Conservation (phyloP, 30 jellyfish, hydroid and myxozoan species). For the Turritopsis dohrnii region DNA sequence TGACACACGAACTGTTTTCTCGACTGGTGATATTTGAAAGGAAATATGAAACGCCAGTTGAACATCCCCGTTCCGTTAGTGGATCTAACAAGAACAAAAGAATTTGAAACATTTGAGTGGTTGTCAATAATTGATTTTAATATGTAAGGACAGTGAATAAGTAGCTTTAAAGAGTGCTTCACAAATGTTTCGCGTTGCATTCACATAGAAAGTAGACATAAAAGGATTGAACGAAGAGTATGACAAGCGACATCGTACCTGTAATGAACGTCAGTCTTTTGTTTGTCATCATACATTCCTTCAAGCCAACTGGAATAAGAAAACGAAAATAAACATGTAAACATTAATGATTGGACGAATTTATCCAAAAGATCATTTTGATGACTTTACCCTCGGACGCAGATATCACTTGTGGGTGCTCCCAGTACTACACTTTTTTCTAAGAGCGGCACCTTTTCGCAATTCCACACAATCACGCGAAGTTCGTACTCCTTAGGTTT, state of each 20-base stretch:
- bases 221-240: background rate
- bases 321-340: too few relatives aligned
- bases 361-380: background rate
- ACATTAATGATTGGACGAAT: too few relatives aligned
- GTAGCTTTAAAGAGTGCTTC: too few relatives aligned
- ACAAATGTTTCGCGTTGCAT: background rate
- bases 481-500: conserved; percentile 91
- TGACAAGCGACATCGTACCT: conserved; percentile 41
- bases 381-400: conserved; percentile 80
- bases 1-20: conserved; percentile 59
- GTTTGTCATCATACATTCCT: conserved; percentile 65
- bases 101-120: too few relatives aligned
- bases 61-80: conserved; percentile 92
- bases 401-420: conserved; percentile 61
- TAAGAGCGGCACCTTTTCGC: conserved; percentile 73
- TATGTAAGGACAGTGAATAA: too few relatives aligned
- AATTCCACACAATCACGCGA: conserved; percentile 86
- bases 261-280: conserved; percentile 90
- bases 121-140: too few relatives aligned
- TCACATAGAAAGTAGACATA: background rate
- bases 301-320: conserved; percentile 64
- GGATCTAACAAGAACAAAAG: conserved; percentile 43
- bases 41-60: conserved; percentile 90
- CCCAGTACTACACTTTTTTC: conserved; percentile 78
- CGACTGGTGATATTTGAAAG: conserved; percentile 69